Base-by-base conservation (phyloP, 2,113 vertebrate species). In the Corynorhinus townsendii region DNA sequence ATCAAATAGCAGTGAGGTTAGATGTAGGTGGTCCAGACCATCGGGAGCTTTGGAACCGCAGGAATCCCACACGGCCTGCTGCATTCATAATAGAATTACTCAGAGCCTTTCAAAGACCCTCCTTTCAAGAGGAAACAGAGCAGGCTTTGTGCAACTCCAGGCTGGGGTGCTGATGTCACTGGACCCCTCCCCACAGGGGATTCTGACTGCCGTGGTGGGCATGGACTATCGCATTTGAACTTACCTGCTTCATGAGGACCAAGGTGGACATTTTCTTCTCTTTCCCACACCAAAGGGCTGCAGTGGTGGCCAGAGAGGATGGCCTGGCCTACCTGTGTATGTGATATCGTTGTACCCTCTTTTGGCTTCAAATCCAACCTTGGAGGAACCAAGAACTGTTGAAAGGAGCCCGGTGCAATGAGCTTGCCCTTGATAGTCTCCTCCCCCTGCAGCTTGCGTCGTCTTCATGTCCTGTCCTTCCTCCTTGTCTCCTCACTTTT, bases 1-100 rank as follows among this genome's bases (percentile, higher is more conserved):
- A 94, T 33, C 71, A 96, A 98, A 98, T 90, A 98, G 97, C 98
- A 98, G 38, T 3, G 96, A 95, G 97, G 97, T 98, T 96, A 97
- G 72, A 93, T 97, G 98, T 98, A 98, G 98, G 98, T 98, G 98
- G 98, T 96, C 97, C 71, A n/a, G 30, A 87, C 89, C 2, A 0
- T 66, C 49, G 96, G 95, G 96, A 95, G 93, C 90, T 96, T 91
- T 95, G 96, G 97, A 97, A 95, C 96, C 92, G 12, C 76, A 92
- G 82, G n/a, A 0, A 95, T 96, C 97, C 98, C 89, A 90, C 96
- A 95, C 79, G 89, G 96, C 95, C 79, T 89, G 19, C 22, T 47
- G n/a, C 43, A 68, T 95, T 97, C 93, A 98, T 97, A 98, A 98
- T 96, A 76, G 96, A 97, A 77, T 95, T 94, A 81, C 97, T 96